Base-by-base conservation (phyloP, 2,888 invertebrate genomes). In the Nudaria mundana region DNA sequence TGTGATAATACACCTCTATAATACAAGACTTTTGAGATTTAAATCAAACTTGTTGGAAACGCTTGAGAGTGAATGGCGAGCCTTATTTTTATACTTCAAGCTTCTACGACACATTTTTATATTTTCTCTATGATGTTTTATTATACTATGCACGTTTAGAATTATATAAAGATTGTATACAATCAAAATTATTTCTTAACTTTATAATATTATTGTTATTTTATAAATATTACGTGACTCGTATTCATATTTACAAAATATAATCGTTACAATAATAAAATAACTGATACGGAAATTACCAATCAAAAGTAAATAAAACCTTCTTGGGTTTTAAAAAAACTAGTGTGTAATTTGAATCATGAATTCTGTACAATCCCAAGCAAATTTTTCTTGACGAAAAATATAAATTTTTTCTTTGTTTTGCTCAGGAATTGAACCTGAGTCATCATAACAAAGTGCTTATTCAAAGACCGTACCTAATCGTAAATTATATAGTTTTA, bases 41-140 rank as follows among this genome's bases (percentile, higher is more conserved):
- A 8, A 14, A 30, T 44, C 51, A 57, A 41, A 14, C 28, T 30
- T 29, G 31, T 13, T 22, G 18, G 29, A 8, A 11, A 22, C 3
- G 42, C 32, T 48, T 56, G 52, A 46, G 29, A 30, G 56, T 29
- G 20, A 56, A 39, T 20, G 37, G 49, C 43, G 37, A 29, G 48
- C 59, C 54, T 59, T 47, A 59, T 40, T 30, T 45, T 48, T 38
- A 37, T 52, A 54, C 49, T 46, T 48, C 44, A 39, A 42, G 30
- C 55, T 52, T 45, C 47, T 35, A 40, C 52, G 52, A 45, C 60
- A 56, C 28, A 59, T 51, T 52, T 40, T 44, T 41, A 48, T 38
- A 48, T 40, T 56, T 55, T 16, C 14, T 56, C 53, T 58, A 45
- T 53, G 52, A 31, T 47, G 52, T 56, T 55, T 44, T 48, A 51